Evolutionary conservation across 2,888 invertebrate genomes (phyloP), one percentile per base, ranked within the genome.

Genomic region (Ellobium chinense): DNA sequence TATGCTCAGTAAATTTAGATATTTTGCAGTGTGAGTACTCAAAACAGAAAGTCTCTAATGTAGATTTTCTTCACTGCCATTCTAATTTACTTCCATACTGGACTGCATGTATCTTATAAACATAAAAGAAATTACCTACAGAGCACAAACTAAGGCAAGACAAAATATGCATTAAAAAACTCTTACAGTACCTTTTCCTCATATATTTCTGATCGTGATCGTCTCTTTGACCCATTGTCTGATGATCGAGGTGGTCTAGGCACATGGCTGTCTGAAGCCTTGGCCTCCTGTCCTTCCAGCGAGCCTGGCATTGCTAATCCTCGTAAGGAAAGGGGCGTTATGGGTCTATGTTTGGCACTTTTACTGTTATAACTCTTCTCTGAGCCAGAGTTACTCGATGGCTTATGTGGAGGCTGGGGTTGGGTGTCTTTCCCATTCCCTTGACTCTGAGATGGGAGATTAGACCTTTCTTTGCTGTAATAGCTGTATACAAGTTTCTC

Each of bases 311-410:
- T 21, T 37, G 56, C 12, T 9, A 73, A 37, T 34, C 75, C 69
- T 27, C 37, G n/a, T 12, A 62, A 60, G 5, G 80, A 75, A 27
- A 75, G 29, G 14, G 80, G 70, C 2, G 74, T 74, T n/a, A 80
- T 24, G 85, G 75, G 37, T 83, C 84, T 70, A 84, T 87, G 37
- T 88, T 62, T 77, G 88, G 87, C 27, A 87, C 73, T 27, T 84
- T 87, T 54, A 88, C 76, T 80, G 87, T 36, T 54, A 1, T 56
- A 56, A 68, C 54, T 39, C 56, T 77, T 77, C 21, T 2, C 65
- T 36, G 77, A 27, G n/a, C 29, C 34, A 46, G 12, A 65, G 7
- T 14, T 24, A 24, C 27, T 58, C 29, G 60, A 21, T 58, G 56
- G 58, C 29, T 36, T 60, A 14, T 60, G 72, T 9, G 34, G 58